Percentiles rank a stretch among this genome's conserved stretches.
These are phyloP conservation scores for Sminthurides aquaticus DNA, from an alignment of 2,888 invertebrate species.

Conservation along the genomic window DNA sequence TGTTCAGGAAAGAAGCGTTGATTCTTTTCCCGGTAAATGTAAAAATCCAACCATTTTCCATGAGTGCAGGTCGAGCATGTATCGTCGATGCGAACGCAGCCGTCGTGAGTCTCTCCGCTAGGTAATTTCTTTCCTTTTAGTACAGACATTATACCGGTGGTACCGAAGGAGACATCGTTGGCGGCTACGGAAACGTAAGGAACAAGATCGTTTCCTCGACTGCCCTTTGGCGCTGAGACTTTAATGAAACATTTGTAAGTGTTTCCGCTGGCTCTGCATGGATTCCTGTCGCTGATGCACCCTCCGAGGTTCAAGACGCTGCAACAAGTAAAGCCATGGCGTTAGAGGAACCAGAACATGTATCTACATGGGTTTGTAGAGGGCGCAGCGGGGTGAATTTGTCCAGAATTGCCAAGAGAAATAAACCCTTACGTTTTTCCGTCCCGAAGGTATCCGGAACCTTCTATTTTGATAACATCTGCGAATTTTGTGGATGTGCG, in stretches of 20 bases:
- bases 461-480: background rate
- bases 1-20: background rate
- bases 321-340: too few species aligned
- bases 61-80: conserved; percentile 11
- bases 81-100: conserved; percentile 14
- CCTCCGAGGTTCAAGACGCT: conserved; percentile 11
- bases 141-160: conserved; percentile 6
- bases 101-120: conserved; percentile 5
- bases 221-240: background rate
- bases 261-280: conserved; percentile 7
- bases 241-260: conserved; percentile 9
- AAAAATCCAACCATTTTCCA: conserved; percentile 9
- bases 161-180: conserved; percentile 3
- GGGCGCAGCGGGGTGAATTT: too few species aligned
- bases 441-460: conserved; percentile 10
- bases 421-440: conserved; percentile 11
- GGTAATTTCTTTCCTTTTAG: conserved; percentile 6
- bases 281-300: conserved; percentile 10
- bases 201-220: conserved; percentile 9
- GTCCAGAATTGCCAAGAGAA: too few species aligned
- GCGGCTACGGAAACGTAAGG: conserved; percentile 14
- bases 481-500: conserved; percentile 6
- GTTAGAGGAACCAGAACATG: too few species aligned
- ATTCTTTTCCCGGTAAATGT: background rate
- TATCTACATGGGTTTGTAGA: too few species aligned